Evolutionary conservation across 2,888 invertebrate genomes (phyloP).

Genomic region (Dicyrtoma fusca): DNA sequence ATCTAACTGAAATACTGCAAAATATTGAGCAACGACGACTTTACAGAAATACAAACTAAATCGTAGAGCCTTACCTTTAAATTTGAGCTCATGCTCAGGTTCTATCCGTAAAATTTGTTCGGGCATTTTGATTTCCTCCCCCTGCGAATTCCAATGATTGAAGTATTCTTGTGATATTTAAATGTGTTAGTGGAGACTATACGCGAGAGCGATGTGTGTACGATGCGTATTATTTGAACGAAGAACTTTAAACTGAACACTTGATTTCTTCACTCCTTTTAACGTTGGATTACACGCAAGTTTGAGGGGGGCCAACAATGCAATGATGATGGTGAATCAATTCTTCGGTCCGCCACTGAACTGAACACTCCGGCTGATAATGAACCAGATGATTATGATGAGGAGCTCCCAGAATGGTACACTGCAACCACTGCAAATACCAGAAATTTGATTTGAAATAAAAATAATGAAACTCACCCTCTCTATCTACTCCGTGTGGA

Average conservation of each 20-base stretch:
- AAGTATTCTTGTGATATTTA: no score
- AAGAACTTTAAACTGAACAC: no score
- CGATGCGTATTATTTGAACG: no score
- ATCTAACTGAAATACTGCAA: no score
- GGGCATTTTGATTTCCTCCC: constrained; percentile 62
- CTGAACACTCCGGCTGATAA: background rate
- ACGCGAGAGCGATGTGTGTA: no score
- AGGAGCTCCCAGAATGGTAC: constrained; percentile 1
- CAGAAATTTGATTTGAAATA: background rate
- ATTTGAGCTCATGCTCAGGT: constrained; percentile 85
- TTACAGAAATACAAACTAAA: no score
- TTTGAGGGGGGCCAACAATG: no score
- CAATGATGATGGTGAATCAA: no score
- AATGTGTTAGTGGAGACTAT: no score
- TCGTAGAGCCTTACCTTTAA: constrained; percentile 85
- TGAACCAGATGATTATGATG: constrained; percentile 12
- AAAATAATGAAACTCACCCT: background rate
- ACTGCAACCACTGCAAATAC: background rate
- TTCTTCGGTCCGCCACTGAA: no score
- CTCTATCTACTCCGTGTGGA: background rate
- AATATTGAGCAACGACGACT: no score
- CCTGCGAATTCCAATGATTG: background rate
- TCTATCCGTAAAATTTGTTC: constrained; percentile 84
- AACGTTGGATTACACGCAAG: background rate
- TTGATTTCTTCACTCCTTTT: no score